Evolutionary conservation across 2,888 invertebrate species (phyloP).

Genomic region (Oeneis ivallda): DNA sequence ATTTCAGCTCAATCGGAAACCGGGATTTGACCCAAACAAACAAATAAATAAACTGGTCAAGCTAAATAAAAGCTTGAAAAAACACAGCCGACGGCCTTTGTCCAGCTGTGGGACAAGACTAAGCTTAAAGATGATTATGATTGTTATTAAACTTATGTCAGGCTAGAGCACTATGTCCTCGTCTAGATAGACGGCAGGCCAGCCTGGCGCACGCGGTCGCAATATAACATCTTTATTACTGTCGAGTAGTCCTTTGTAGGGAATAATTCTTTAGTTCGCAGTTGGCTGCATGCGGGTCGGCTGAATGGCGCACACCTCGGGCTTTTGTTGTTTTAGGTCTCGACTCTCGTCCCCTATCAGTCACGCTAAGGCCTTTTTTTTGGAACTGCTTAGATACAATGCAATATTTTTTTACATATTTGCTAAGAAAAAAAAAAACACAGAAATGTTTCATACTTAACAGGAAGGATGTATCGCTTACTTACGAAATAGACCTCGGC

Average conservation of each 20-base stretch:
- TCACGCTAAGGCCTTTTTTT: conserved; percentile 24
- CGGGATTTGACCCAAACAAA: too few relatives aligned
- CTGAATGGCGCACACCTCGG: conserved; percentile 39
- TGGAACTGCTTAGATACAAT: not conserved
- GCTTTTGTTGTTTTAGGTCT: conserved; percentile 41
- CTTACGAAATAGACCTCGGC: too few relatives aligned
- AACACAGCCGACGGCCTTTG: too few relatives aligned
- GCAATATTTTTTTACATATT: not conserved
- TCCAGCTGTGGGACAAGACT: too few relatives aligned
- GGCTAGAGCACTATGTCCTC: not conserved
- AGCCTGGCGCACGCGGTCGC: not conserved
- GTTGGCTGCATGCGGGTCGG: conserved; percentile 41
- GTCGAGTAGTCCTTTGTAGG: conserved; percentile 33
- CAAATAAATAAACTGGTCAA: too few relatives aligned
- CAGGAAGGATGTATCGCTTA: too few relatives aligned
- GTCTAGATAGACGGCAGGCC: not conserved
- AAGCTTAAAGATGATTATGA: too few relatives aligned
- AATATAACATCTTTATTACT: conserved; percentile 30
- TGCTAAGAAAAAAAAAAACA: not conserved
- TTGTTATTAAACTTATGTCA: not conserved
- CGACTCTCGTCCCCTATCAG: conserved; percentile 34
- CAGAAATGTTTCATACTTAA: too few relatives aligned
- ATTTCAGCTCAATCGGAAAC: too few relatives aligned
- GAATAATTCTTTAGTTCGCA: conserved; percentile 34
- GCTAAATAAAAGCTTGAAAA: too few relatives aligned